Evolutionary conservation across 2,888 invertebrate genomes (phyloP), one percentile per base, ranked within the genome.

Genomic region (Furcula furcula): DNA sequence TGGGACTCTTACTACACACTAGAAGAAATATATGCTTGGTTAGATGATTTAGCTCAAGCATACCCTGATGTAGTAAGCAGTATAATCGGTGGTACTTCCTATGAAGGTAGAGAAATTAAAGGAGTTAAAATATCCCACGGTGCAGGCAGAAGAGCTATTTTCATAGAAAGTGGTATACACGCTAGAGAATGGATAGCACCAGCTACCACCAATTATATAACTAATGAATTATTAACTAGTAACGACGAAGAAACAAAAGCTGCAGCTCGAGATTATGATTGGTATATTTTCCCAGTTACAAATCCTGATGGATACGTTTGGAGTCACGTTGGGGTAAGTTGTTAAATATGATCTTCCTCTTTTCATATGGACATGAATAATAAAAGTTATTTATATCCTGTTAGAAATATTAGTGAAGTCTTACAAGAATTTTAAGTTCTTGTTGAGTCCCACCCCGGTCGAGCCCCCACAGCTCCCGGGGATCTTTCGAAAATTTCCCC

Each of bases 291-390:
- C 40, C 95, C 95, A 0, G 90, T 93, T 1, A 88, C 92, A 6
- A 95, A 95, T 67, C 95, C 95, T 16, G 95, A 95, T 76, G 95
- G 95, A 0, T 95, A 92, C 61, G 90, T 90, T 23, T 93, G 92
- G 81, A 92, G 92, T 0, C 93, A 93, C 65, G 89, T 87, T 7
- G 72, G 68, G n/a, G 92, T 90, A 69, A 66, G 60, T 23, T 25
- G 31, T 14, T n/a, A n/a, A n/a, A n/a, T n/a, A n/a, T n/a, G n/a
- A n/a, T n/a, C n/a, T n/a, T n/a, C n/a, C n/a, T n/a, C n/a, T n/a
- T n/a, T n/a, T n/a, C n/a, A n/a, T n/a, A n/a, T n/a, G n/a, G n/a
- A n/a, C n/a, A n/a, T n/a, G n/a, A n/a, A n/a, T n/a, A n/a, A n/a
- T n/a, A n/a, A n/a, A n/a, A n/a, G n/a, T n/a, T n/a, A n/a, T n/a